A percentile compares a stretch with the other conserved stretches of the same genome.
phyloP scores from a whole-genome alignment of 1,140 invertebrate genomes.

The Ericerus pela region DNA sequence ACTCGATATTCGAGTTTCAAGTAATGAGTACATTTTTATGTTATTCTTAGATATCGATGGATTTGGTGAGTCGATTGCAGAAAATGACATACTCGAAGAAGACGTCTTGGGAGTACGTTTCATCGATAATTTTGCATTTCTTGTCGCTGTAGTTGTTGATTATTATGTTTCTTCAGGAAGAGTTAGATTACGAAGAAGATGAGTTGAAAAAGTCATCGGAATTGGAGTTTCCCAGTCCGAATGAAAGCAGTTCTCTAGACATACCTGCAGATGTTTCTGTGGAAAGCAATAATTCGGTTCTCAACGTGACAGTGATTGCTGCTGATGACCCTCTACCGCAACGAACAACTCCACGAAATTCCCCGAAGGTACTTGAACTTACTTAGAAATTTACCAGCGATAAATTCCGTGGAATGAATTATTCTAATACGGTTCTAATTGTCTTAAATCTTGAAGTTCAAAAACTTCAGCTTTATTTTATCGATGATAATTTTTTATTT shows the following conservation, averaged over 20 bases:
- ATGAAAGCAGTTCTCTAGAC: background rate
- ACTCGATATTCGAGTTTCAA: background rate
- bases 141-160: background rate
- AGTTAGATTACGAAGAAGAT: constrained; percentile 3
- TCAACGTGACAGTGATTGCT: background rate
- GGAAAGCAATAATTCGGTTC: background rate
- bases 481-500: too few relatives aligned
- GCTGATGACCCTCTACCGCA: constrained; percentile 2
- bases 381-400: too few relatives aligned
- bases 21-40: background rate
- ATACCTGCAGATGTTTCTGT: background rate
- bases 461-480: too few relatives aligned
- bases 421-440: too few relatives aligned
- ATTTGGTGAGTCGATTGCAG: constrained; percentile 1
- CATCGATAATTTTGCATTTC: background rate
- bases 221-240: background rate
- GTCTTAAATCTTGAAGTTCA: too few relatives aligned
- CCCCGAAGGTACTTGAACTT: background rate
- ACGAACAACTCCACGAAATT: background rate
- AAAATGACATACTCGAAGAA: constrained; percentile 1
- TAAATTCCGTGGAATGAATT: too few relatives aligned
- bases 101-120: background rate
- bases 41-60: background rate
- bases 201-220: background rate
- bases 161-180: background rate